Percentiles rank a stretch among this genome's conserved stretches.
phyloP scores from a whole-genome alignment of 2,113 vertebrate species.

The Natator depressus region DNA sequence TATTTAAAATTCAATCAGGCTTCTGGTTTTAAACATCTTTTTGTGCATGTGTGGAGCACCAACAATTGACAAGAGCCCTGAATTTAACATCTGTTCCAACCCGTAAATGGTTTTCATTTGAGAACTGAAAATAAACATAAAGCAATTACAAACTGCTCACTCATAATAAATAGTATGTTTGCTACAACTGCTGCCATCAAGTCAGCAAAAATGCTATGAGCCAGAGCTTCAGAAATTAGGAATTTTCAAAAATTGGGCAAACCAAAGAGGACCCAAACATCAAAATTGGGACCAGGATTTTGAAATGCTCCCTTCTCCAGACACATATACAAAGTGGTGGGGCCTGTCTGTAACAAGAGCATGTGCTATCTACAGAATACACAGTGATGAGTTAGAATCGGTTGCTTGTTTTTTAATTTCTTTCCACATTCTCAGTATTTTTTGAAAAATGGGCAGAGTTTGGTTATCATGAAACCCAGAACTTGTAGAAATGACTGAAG shows the following conservation, averaged over 20 bases:
- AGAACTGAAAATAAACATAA: constrained; percentile 74
- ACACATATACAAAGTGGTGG: background rate
- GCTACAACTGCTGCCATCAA: background rate
- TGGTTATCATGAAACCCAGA: background rate
- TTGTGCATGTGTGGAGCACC: constrained; percentile 51
- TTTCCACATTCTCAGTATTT: background rate
- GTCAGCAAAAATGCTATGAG: constrained; percentile 26
- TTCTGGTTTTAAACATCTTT: constrained; percentile 73
- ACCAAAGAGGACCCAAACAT: background rate
- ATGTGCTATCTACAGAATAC: background rate
- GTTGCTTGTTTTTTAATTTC: background rate
- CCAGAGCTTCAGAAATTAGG: background rate
- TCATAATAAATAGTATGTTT: constrained; percentile 64
- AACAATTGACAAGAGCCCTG: constrained; percentile 75
- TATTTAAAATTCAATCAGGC: constrained; percentile 79
- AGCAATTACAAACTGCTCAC: constrained; percentile 68
- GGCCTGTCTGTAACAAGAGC: background rate
- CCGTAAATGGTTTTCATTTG: constrained; percentile 75
- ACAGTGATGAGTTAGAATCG: background rate
- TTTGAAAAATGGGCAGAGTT: background rate
- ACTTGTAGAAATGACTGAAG: background rate
- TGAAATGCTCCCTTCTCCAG: background rate
- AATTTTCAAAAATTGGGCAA: background rate
- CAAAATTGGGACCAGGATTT: background rate
- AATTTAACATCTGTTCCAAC: constrained; percentile 81